phyloP scores from a whole-genome alignment of 2,888 invertebrate species.

The Trisateles emortualis region DNA sequence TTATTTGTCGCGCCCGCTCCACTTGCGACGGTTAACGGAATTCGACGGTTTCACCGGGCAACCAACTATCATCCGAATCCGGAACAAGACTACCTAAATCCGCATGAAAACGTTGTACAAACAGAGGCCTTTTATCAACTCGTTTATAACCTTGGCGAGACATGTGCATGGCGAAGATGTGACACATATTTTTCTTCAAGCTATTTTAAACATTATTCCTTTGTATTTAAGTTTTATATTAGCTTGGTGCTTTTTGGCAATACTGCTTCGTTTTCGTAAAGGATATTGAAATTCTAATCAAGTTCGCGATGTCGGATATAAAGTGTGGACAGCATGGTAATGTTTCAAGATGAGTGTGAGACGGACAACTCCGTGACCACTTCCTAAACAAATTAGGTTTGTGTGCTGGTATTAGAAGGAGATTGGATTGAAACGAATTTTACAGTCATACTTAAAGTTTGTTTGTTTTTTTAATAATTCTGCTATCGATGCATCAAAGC shows the following conservation, averaged over 20 bases:
- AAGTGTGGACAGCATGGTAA: slow-evolving; percentile 24
- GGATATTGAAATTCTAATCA: slow-evolving; percentile 37
- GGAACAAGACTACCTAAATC: slow-evolving; percentile 56
- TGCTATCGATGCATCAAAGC: neutral
- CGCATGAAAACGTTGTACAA: slow-evolving; percentile 51
- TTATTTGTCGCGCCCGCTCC: slow-evolving; percentile 47
- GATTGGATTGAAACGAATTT: slow-evolving; percentile 3
- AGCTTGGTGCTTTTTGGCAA: slow-evolving; percentile 17
- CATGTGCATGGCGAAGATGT: slow-evolving; percentile 28
- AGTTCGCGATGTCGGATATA: slow-evolving; percentile 24
- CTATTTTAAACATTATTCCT: slow-evolving; percentile 15
- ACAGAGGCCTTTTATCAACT: slow-evolving; percentile 43
- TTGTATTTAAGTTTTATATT: slow-evolving; percentile 18
- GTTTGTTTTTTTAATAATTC: neutral
- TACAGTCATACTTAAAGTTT: neutral
- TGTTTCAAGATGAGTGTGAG: slow-evolving; percentile 25
- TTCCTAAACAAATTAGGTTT: slow-evolving; percentile 34
- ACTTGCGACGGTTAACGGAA: slow-evolving; percentile 61
- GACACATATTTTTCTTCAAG: slow-evolving; percentile 24
- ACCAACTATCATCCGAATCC: slow-evolving; percentile 47
- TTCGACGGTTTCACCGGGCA: slow-evolving; percentile 61
- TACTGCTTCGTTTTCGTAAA: slow-evolving; percentile 14
- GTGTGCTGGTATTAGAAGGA: slow-evolving; percentile 21
- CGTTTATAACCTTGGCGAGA: slow-evolving; percentile 38
- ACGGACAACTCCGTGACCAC: slow-evolving; percentile 25